Evolutionary conservation across 1,140 invertebrate species (phyloP), one percentile per base, ranked within the genome.

Genomic region (Plutomurus gul): DNA sequence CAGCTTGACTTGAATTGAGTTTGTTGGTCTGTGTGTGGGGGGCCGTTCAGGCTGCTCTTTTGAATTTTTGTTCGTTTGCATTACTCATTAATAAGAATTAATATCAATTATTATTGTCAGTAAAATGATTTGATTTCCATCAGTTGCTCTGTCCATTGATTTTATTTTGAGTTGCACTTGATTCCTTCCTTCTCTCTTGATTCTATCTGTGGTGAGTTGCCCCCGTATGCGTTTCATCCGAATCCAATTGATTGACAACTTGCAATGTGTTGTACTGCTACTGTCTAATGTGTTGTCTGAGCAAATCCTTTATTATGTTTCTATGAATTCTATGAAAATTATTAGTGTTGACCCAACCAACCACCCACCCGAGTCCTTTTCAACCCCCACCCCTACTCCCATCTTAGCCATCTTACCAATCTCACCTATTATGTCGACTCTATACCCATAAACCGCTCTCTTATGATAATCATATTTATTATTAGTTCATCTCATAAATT

Each of bases 111-210:
- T 65, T 65, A 65, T 65, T 65, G 56, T 65, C 56, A 65, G 56
- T 65, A 65, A 65, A 65, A 65, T 65, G 56, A 65, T 65, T 65
- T 65, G 56, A 65, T 65, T 65, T 65, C 56, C 56, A 65, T 65
- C 56, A 65, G 56, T 65, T 65, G 56, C 56, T 65, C 56, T 65
- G 56, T 65, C 56, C 56, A 65, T 65, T 65, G 56, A 65, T 65
- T 65, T 65, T 65, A 65, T 65, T 65, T 65, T 65, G 56, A 65
- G 56, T 65, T 65, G 56, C 56, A 65, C 56, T 65, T 65, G 56
- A 65, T 65, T 65, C 56, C 56, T 65, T 65, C 56, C 56, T 65
- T 65, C 56, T 60, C 25, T 65, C 56, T 65, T 65, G 56, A 65
- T 65, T 65, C 25, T 65, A 30, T 65, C 56, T 65, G 56, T 65